Base-by-base conservation (phyloP, 1,140 invertebrate species). In the Drosophila bifasciata region DNA sequence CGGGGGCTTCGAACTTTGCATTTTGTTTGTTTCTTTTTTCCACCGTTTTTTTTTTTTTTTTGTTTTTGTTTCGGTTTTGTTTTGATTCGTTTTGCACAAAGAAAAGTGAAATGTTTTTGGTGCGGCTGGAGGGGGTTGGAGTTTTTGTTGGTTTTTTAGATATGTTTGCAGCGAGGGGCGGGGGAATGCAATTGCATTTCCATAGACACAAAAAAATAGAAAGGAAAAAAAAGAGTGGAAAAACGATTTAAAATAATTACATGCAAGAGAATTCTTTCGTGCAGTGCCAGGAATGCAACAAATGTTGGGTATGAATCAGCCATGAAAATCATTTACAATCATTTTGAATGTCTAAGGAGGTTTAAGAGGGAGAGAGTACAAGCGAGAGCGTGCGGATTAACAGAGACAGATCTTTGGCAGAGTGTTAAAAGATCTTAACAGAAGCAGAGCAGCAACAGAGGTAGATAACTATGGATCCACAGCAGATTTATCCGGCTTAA, bases 1-100 rank as follows among this genome's bases (percentile, higher is more conserved):
- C 68, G 70, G 78, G 78, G 74, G 64, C 83, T 71, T 78, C 74
- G 77, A 88, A 88, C 83, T 86, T 85, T 85, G 81, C 81, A 86
- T 85, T 64, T 68, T 68, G 67, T 67, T 67, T 68, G 61, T 55
- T 41, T 46, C 46, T 56, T 48, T 48, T 32, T 48, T 39, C 52
- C 19, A n/a, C n/a, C n/a, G n/a, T 25, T 9, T 16, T 36, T 36
- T 36, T 8, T 45, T 52, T 17, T 23, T 8, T 25, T 19, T 36
- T 64, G 50, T 66, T 49, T 32, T 45, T 36, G 32, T 36, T 36
- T 36, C 11, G 11, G 32, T 67, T 68, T 43, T 67, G 21, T 67
- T 66, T 68, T 68, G 46, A 41, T 39, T 68, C 63, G 66, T 68
- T 68, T 53, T 59, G 68, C 69, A 85, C 81, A 85, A 85, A 85